Percentiles rank a stretch among this genome's conserved stretches.
phyloP scores from a whole-genome alignment of 1,140 invertebrate species.

The Tetramorium alpestre region DNA sequence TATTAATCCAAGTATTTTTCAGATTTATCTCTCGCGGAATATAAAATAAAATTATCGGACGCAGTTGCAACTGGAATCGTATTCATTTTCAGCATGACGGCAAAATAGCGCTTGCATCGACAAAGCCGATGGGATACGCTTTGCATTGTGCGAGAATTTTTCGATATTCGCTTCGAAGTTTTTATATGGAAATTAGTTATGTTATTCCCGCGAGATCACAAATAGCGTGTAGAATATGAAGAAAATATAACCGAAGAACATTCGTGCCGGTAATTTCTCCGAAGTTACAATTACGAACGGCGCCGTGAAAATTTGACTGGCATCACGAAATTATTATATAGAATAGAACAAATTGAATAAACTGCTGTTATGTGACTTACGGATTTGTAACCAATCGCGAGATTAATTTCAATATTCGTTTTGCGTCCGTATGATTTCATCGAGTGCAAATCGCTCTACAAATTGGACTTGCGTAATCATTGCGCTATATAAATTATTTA shows the following conservation, averaged over 20 bases:
- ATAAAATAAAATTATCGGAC: slow-evolving; percentile 57
- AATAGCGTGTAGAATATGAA: slow-evolving; percentile 16
- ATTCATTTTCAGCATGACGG: slow-evolving; percentile 51
- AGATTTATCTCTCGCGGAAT: slow-evolving; percentile 39
- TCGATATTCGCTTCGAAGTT: slow-evolving; percentile 47
- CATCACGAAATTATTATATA: background rate
- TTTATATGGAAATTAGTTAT: slow-evolving; percentile 39
- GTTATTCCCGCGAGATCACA: slow-evolving; percentile 1
- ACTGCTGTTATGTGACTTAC: slow-evolving; percentile 47
- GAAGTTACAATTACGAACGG: slow-evolving; percentile 1
- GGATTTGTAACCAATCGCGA: slow-evolving; percentile 52
- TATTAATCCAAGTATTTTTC: slow-evolving; percentile 59
- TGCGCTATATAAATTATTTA: slow-evolving; percentile 61
- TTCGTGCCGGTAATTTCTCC: background rate
- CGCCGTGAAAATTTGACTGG: slow-evolving; percentile 17
- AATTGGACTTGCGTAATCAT: slow-evolving; percentile 62
- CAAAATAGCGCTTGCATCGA: slow-evolving; percentile 39
- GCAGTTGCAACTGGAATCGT: slow-evolving; percentile 42
- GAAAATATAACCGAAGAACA: slow-evolving; percentile 10
- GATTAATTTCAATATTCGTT: slow-evolving; percentile 59
- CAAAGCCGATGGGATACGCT: slow-evolving; percentile 42
- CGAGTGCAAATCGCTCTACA: slow-evolving; percentile 59
- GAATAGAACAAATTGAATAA: slow-evolving; percentile 48
- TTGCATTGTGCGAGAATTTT: slow-evolving; percentile 36
- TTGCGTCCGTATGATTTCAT: slow-evolving; percentile 43